Evolutionary conservation across 2,113 vertebrate species (phyloP), one percentile per base, ranked within the genome.

Genomic region (Conger conger): DNA sequence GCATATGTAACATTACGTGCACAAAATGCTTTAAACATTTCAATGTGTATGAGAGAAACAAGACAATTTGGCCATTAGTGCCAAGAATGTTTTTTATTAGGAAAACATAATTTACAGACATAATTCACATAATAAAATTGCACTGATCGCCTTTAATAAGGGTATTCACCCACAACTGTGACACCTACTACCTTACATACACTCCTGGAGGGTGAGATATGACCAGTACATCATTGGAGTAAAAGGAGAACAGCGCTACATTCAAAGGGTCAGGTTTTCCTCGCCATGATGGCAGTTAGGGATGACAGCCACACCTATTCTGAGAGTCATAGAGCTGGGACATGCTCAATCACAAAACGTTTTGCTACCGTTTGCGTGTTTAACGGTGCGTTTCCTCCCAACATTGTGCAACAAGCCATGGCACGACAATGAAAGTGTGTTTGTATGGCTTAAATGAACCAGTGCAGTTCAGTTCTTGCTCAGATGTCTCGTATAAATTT

Each of bases 1-100:
- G 45, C 45, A 50, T 50, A 50, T 50, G 4, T 80, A 27, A 27
- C 36, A 45, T 45, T 80, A 9, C 57, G 27, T 20, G 18, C 4
- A 27, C 57, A 23, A 63, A 23, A 63, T 27, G 1, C 18, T 63
- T 20, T 16, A 20, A 3, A 57, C 3, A 63, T 63, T 63, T 63
- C 23, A 63, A 3, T 20, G 27, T 76, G 30, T 36, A 36, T 33
- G 36, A n/a, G 73, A 76, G 73, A 76, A 33, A 36, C 11, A 3
- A 76, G 73, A 35, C 30, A 76, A 76, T 63, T 27, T 5, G 45
- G 36, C 33, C 37, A 20, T 16, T 2, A 18, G 7, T 78, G 38
- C 37, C 13, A 38, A 73, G n/a, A 73, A 78, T 37, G 76, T 37
- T 18, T 42, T 77, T 78, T 78, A 78, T 78, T 78, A 38, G 76